Evolutionary conservation across 2,113 vertebrate species (phyloP).

Genomic region (Eudyptes chrysolophus): DNA sequence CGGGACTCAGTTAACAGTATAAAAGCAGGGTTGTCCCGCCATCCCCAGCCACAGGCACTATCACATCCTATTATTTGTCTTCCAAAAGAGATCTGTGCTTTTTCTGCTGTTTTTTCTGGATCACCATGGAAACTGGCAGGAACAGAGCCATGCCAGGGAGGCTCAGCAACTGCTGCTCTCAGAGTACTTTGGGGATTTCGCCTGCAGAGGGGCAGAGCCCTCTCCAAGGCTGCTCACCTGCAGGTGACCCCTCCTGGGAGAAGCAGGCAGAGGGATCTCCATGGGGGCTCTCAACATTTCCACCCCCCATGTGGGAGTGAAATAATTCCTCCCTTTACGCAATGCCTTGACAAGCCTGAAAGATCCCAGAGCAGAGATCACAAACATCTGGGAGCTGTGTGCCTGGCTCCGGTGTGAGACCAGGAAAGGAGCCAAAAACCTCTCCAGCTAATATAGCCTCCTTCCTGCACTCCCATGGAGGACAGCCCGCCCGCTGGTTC

Average conservation of each 20-base stretch:
- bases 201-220: neutral
- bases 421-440: slow-evolving; percentile 15
- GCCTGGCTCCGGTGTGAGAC: slow-evolving; percentile 5
- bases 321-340: neutral
- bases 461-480: neutral
- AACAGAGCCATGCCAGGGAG: neutral
- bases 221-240: neutral
- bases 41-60: neutral
- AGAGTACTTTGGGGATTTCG: neutral
- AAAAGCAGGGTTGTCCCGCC: neutral
- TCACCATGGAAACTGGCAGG: slow-evolving; percentile 25
- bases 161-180: neutral
- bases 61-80: neutral
- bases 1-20: neutral
- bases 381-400: slow-evolving; percentile 15
- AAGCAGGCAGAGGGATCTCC: neutral
- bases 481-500: neutral
- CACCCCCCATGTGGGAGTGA: neutral
- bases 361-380: slow-evolving; percentile 30
- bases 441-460: neutral
- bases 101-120: neutral
- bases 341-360: slow-evolving; percentile 35
- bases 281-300: neutral
- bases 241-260: neutral
- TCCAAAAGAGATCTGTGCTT: neutral